Evolutionary conservation across 2,888 invertebrate species (phyloP).

Genomic region (Tuberolachnus salignus): DNA sequence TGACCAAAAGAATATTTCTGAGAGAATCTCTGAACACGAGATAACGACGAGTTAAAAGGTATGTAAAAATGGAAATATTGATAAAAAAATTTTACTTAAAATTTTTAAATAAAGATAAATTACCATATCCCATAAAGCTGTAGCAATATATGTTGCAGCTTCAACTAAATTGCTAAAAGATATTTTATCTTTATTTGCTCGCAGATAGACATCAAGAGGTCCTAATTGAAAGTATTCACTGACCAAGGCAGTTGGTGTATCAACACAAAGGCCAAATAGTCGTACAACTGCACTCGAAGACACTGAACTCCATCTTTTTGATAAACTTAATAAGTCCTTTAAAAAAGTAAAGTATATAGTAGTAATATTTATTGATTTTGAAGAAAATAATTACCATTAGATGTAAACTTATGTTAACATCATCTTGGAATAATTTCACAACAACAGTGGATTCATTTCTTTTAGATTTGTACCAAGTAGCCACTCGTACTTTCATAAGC

Average conservation of each 20-base stretch:
- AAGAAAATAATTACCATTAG: conserved; percentile 46
- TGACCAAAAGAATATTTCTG: too few relatives aligned
- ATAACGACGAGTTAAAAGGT: too few relatives aligned
- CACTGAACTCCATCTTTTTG: conserved; percentile 79
- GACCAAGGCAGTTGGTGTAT: conserved; percentile 79
- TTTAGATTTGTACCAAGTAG: conserved; percentile 51
- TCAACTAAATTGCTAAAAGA: conserved; percentile 75
- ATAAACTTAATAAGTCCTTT: conserved; percentile 78
- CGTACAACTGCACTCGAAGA: conserved; percentile 78
- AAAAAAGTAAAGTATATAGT: conserved; percentile 60
- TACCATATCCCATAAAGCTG: conserved; percentile 85
- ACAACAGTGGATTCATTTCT: conserved; percentile 49
- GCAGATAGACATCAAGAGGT: conserved; percentile 76
- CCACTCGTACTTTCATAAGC: conserved; percentile 50
- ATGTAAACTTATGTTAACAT: conserved; percentile 49
- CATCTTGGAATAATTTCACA: conserved; percentile 52
- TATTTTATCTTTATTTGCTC: conserved; percentile 62
- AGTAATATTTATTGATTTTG: background rate
- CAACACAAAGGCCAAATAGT: conserved; percentile 77
- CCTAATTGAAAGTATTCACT: conserved; percentile 81
- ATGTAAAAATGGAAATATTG: too few relatives aligned
- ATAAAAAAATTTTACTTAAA: background rate
- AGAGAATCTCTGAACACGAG: too few relatives aligned
- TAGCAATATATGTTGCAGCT: conserved; percentile 79
- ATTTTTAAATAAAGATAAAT: conserved; percentile 14